phyloP scores from a whole-genome alignment of 2,113 vertebrate species.

The Fulica atra region DNA sequence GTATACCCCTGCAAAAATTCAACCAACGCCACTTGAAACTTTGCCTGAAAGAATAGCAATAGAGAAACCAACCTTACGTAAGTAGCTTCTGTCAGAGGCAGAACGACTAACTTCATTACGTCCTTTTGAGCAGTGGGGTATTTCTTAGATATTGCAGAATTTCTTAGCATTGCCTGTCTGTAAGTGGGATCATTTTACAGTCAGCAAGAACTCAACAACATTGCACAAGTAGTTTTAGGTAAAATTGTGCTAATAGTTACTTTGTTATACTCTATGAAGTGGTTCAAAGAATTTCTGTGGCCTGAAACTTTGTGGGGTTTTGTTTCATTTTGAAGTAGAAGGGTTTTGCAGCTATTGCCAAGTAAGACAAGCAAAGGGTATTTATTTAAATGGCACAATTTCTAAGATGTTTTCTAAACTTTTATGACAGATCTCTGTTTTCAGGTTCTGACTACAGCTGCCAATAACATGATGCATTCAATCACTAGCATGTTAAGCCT shows the following conservation, averaged over 20 bases:
- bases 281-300: background rate
- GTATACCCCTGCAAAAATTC: constrained; percentile 85
- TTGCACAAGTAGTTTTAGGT: background rate
- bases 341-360: background rate
- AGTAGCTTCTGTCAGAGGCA: constrained; percentile 16
- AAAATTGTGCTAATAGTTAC: background rate
- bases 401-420: background rate
- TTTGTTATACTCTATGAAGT: background rate
- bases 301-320: background rate
- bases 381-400: background rate
- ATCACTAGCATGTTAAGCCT: background rate
- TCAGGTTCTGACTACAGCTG: background rate
- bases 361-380: background rate
- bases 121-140: background rate
- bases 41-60: constrained; percentile 66
- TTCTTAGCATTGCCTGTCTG: background rate
- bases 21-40: constrained; percentile 79
- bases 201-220: background rate
- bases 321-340: background rate
- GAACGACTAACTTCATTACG: background rate
- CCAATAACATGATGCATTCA: background rate
- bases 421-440: background rate
- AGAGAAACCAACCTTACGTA: constrained; percentile 59
- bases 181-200: background rate
- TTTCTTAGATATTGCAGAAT: background rate